Conservation (phyloP, 2,113 vertebrate genomes). For the Arvicanthis niloticus region DNA sequence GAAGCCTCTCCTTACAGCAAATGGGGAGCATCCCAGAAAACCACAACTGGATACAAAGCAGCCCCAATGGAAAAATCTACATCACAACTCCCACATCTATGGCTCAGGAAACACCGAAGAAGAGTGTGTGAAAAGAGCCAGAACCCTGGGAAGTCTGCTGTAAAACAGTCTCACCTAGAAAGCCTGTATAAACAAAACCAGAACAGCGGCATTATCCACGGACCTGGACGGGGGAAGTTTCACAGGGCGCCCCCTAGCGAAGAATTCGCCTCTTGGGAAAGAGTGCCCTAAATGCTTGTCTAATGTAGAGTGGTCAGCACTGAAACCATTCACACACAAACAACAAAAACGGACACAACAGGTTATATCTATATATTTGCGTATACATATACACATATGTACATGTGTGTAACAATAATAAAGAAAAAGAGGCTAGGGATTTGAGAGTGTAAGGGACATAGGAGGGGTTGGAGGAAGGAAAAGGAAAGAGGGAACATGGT, state of each 20-base stretch:
- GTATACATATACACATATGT: not conserved
- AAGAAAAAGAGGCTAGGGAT: not conserved
- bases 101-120: not conserved
- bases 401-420: not conserved
- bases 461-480: not conserved
- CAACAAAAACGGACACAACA: not conserved
- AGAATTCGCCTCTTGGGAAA: not conserved
- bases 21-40: not conserved
- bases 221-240: too few species aligned
- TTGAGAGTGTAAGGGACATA: not conserved
- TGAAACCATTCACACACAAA: not conserved
- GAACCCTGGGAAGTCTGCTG: not conserved
- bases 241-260: not conserved
- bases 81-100: not conserved
- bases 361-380: not conserved
- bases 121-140: not conserved
- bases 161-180: not conserved
- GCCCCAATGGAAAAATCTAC: not conserved
- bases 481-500: not conserved
- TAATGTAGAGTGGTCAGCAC: not conserved
- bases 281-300: not conserved
- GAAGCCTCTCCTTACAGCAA: not conserved
- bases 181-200: not conserved
- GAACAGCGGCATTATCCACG: not conserved
- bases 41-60: not conserved